phyloP scores from a whole-genome alignment of 1,140 invertebrate species.

The Drosophila sp. region DNA sequence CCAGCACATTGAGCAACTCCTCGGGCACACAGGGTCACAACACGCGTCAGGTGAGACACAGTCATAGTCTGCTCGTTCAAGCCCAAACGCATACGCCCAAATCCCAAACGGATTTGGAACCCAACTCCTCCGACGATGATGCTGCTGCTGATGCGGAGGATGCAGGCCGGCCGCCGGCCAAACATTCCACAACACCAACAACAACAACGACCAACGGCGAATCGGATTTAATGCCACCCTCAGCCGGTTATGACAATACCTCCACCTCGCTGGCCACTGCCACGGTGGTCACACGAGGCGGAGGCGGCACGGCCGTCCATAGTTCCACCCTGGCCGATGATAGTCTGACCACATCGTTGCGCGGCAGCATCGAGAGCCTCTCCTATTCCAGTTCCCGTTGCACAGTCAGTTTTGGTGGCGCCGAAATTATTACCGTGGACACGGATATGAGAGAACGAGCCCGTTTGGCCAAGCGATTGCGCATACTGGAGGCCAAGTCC shows the following conservation, averaged over 20 bases:
- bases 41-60: conserved; percentile 37
- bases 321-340: conserved; percentile 80
- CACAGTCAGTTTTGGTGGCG: conserved; percentile 75
- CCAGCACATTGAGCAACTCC: conserved; percentile 76
- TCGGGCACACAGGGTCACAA: conserved; percentile 35
- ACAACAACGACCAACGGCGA: conserved; percentile 65
- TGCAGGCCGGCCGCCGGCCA: conserved; percentile 15
- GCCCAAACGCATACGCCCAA: conserved; percentile 69
- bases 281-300: conserved; percentile 43
- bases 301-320: conserved; percentile 42
- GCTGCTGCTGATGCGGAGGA: background rate
- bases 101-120: conserved; percentile 21
- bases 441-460: conserved; percentile 57
- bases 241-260: conserved; percentile 70
- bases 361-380: conserved; percentile 75
- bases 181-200: conserved; percentile 70
- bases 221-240: conserved; percentile 48
- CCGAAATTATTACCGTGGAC: conserved; percentile 68
- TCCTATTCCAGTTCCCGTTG: conserved; percentile 78
- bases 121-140: conserved; percentile 12
- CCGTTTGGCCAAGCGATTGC: conserved; percentile 65
- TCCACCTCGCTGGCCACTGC: conserved; percentile 64
- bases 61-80: conserved; percentile 63
- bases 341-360: conserved; percentile 72
- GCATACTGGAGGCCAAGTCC: conserved; percentile 78